Evolutionary conservation across 2,113 vertebrate genomes (phyloP).

Genomic region (Oreocharis arfaki): DNA sequence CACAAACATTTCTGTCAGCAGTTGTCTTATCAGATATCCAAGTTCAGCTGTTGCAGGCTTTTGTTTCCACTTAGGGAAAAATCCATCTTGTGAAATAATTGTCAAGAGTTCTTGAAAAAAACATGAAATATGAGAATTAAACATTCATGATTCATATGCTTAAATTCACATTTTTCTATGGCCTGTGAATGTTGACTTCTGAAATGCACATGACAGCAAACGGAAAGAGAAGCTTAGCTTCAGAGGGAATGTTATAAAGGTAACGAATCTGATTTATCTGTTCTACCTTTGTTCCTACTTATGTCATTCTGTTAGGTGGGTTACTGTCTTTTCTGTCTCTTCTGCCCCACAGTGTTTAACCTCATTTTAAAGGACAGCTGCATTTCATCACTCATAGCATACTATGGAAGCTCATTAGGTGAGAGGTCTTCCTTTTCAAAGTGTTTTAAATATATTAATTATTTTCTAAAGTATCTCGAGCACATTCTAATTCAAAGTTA

Average conservation of each 20-base stretch:
- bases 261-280: not conserved
- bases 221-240: not conserved
- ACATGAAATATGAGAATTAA: not conserved
- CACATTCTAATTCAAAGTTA: not conserved
- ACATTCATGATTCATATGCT: not conserved
- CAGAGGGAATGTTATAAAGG: not conserved
- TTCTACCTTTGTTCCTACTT: not conserved
- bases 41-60: constrained; percentile 16
- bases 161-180: not conserved
- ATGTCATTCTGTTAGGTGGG: not conserved
- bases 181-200: not conserved
- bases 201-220: not conserved
- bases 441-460: not conserved
- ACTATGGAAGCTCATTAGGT: not conserved
- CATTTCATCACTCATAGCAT: not conserved
- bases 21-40: constrained; percentile 30
- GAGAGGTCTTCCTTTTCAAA: not conserved
- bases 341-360: not conserved
- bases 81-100: constrained; percentile 29
- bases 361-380: not conserved
- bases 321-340: not conserved
- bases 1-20: not conserved
- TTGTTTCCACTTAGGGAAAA: not conserved
- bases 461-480: not conserved
- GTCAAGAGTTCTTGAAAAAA: constrained; percentile 27